Evolutionary conservation across 2,113 vertebrate species (phyloP), one percentile per base, ranked within the genome.

Genomic region (Corydoras sp.): DNA sequence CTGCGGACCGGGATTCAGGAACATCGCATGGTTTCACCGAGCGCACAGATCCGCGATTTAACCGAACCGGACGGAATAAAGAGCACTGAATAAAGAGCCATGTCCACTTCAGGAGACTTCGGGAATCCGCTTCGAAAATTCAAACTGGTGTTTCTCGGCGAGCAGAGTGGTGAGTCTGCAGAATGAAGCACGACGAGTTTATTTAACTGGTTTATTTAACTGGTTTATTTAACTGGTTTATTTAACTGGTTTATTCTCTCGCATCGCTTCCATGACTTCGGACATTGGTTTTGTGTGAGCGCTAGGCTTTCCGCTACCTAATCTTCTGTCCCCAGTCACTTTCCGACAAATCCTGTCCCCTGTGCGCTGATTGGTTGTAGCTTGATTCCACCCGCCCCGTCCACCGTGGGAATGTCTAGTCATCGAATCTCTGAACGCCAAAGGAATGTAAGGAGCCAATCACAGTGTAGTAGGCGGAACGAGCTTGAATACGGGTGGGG

Each of bases 101-200:
- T 90, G 89, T 88, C 88, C 72, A 72, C 85, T 79, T 83, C 86
- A 80, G 89, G 89, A 81, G 89, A 90, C 84, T 90, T 90, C 66
- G 89, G 89, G 29, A 90, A 90, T 80, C 89, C 89, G 15, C 71
- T 90, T 58, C 86, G 89, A 43, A 90, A 90, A 83, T 90, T 90
- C 63, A 90, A 90, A 76, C 50, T 90, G 80, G 89, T 90, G 59
- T 90, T 90, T 72, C 88, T 90, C 9, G 89, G 89, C 15, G 89
- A 90, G 53, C 89, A 90, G 76, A 90, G 89, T 63, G 89, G 89
- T 90, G 65, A 83, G 88, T 84, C 3, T 73, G 58, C 59, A 32
- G 50, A 50, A 1, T 11, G 14, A 56, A 29, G 15, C 10, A 30
- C 9, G 18, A 5, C 12, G 18, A 24, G 51, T 50, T 24, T 24